Evolutionary conservation across 2,888 invertebrate genomes (phyloP), one percentile per base, ranked within the genome.

Genomic region (Mactromeris polynyma): DNA sequence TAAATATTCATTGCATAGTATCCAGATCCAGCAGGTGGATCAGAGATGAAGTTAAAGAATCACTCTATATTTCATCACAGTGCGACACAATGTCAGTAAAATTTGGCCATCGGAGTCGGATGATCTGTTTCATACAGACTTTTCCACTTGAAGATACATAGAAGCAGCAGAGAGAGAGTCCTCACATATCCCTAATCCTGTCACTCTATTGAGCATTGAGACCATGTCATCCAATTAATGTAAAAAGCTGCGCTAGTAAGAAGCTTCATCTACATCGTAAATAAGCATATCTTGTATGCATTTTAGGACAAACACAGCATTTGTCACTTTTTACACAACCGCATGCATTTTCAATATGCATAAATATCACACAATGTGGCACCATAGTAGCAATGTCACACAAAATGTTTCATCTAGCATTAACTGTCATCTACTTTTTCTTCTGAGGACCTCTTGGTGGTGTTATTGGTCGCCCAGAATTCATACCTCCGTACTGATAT

Each of bases 401-500:
- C 73, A 73, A 73, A 58, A 73, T 36, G 26, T 46, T 33, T 73
- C 33, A 38, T 46, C 42, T 81, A 36, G 78, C 80, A 80, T 54
- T 54, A 14, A 64, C 26, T 40, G 2, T 14, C 31, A 38, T 36
- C 81, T 86, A 86, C 46, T 86, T 94, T 82, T 93, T 93, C 31
- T 92, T 93, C 40, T 88, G 93, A 38, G 93, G 93, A 14, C 95
- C 95, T 69, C 96, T 90, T 6, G 96, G 96, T 79, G 97, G 97
- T 0, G 97, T 97, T 17, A 96, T 94, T 19, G 97, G 97, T 84
- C 97, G 94, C n/a, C 97, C 97, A 46, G 96, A 96, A 91, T 96
- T 96, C 92, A 97, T 93, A 78, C 97, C 96, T 81, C 97, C 97
- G 94, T 97, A 97, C 93, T 97, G 97, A 94, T 97, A 97, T 92